phyloP scores from a whole-genome alignment of 2,888 invertebrate genomes.

The Eristalis pertinax region DNA sequence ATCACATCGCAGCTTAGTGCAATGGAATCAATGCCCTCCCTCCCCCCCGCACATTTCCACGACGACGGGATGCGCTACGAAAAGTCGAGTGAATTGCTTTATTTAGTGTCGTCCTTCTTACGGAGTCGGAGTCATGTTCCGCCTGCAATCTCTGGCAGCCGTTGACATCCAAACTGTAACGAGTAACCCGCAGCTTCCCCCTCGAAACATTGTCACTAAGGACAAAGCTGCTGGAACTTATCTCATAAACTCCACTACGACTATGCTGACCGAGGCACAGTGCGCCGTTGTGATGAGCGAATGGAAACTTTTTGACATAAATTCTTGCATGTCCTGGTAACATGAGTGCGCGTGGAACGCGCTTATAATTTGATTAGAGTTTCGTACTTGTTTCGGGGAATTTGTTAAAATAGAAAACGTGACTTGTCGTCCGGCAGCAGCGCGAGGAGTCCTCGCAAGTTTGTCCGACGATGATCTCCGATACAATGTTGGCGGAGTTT shows the following conservation, averaged over 20 bases:
- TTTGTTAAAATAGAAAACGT: conserved; percentile 38
- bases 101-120: background rate
- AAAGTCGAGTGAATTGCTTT: too few species aligned
- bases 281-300: background rate
- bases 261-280: too few species aligned
- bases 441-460: background rate
- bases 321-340: background rate
- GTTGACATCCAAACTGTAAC: background rate
- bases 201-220: background rate
- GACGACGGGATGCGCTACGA: too few species aligned
- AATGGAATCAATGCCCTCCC: too few species aligned
- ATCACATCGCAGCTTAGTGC: too few species aligned
- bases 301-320: background rate
- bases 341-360: conserved; percentile 5
- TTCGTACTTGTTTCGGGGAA: conserved; percentile 21
- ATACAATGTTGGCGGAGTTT: conserved; percentile 32
- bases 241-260: conserved; percentile 18
- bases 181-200: background rate
- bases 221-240: conserved; percentile 16
- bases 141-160: background rate
- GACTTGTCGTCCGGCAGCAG: conserved; percentile 14
- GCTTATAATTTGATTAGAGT: conserved; percentile 40
- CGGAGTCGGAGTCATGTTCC: background rate
- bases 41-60: too few species aligned
- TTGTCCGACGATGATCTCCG: conserved; percentile 2